A percentile compares a stretch with the other conserved stretches of the same genome.
phyloP scores from a whole-genome alignment of 2,888 invertebrate genomes.

The Strigamia transsilvanica region DNA sequence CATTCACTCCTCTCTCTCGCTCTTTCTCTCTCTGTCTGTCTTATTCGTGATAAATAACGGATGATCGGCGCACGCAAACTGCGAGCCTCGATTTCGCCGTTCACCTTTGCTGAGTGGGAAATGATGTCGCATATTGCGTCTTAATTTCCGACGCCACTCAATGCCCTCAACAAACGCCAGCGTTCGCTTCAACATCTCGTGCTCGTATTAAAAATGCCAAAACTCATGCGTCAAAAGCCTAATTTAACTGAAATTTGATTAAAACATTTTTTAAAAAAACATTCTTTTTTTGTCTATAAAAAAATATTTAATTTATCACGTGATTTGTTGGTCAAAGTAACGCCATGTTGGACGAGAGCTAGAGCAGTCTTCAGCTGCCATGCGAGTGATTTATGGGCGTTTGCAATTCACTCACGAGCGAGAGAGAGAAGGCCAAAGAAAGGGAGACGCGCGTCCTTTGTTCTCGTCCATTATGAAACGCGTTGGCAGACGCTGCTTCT shows the following conservation, averaged over 20 bases:
- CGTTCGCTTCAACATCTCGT: neutral
- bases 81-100: slow-evolving; percentile 11
- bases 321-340: too few species aligned
- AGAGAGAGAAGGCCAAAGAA: neutral
- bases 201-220: slow-evolving; percentile 10
- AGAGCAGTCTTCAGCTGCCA: neutral
- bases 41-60: slow-evolving; percentile 19
- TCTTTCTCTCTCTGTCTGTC: neutral
- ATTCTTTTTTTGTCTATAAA: too few species aligned
- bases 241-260: neutral
- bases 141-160: slow-evolving; percentile 20
- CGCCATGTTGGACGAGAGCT: neutral
- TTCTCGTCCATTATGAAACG: slow-evolving; percentile 20
- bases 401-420: slow-evolving; percentile 5
- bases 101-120: slow-evolving; percentile 20
- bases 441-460: slow-evolving; percentile 16
- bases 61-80: neutral
- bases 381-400: slow-evolving; percentile 20
- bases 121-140: slow-evolving; percentile 20
- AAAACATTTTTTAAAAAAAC: neutral
- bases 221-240: neutral
- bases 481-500: slow-evolving; percentile 14
- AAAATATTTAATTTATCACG: too few species aligned
- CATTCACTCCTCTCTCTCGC: neutral
- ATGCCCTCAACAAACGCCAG: neutral